Conservation (phyloP, 2,888 invertebrate genomes). For the Heliconius hortense region DNA sequence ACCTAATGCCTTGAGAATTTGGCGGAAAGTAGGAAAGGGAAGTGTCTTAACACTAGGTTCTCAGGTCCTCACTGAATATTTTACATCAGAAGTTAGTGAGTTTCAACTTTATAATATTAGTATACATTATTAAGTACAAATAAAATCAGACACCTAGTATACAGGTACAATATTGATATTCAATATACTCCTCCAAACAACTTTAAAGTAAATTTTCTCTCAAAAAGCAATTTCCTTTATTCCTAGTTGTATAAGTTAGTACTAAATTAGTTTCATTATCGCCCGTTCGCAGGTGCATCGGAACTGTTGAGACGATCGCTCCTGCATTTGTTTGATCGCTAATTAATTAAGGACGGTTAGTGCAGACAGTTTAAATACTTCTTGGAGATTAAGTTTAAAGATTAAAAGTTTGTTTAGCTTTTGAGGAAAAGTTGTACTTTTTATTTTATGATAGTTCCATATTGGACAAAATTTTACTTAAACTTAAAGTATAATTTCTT, state of each 20-base stretch:
- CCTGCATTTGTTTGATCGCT: constrained; percentile 28
- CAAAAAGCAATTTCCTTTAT: constrained; percentile 34
- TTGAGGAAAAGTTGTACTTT: background rate
- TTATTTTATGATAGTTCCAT: background rate
- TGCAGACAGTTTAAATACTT: constrained; percentile 14
- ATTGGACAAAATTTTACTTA: no score
- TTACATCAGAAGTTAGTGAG: no score
- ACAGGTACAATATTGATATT: no score
- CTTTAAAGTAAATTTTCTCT: constrained; percentile 9
- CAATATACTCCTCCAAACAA: background rate
- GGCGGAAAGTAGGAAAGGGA: no score
- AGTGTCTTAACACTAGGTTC: no score
- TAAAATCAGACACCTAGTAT: no score
- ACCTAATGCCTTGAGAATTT: no score
- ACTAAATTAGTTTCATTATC: constrained; percentile 61
- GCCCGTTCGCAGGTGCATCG: constrained; percentile 49
- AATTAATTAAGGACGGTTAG: constrained; percentile 28
- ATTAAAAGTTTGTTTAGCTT: background rate
- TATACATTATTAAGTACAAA: no score
- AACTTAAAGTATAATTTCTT: no score
- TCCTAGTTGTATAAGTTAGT: constrained; percentile 43
- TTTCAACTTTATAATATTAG: background rate
- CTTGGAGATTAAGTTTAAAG: background rate
- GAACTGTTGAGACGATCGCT: constrained; percentile 30
- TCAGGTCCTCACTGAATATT: no score